A percentile compares a stretch with the other conserved stretches of the same genome.
These are phyloP conservation scores for Erpetoichthys calabaricus DNA, from an alignment of 2,797 vertebrate genomes.

Conservation along the genomic window DNA sequence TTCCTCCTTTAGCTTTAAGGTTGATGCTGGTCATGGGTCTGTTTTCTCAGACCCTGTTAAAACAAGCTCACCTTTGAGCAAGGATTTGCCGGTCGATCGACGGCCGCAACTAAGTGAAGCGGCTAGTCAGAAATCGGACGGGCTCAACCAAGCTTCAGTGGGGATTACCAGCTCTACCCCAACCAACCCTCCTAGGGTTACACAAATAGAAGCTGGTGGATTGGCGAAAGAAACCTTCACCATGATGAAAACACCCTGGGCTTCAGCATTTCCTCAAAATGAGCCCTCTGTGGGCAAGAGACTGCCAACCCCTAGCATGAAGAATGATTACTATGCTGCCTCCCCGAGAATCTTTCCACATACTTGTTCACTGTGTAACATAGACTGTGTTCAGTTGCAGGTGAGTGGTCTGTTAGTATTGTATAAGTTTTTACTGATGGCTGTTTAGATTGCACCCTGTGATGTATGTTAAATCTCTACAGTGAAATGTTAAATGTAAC, in stretches of 20 bases:
- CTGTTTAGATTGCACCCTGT: neutral
- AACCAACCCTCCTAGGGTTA: slow-evolving; percentile 15
- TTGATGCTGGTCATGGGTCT: no score
- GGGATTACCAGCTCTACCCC: slow-evolving; percentile 15
- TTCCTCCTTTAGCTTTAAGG: slow-evolving; percentile 4
- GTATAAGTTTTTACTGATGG: neutral
- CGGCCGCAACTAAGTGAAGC: no score
- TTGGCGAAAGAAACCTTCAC: slow-evolving; percentile 32
- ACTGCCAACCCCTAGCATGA: slow-evolving; percentile 68
- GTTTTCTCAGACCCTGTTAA: neutral
- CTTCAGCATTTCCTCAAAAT: slow-evolving; percentile 34
- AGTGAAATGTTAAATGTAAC: slow-evolving; percentile 31
- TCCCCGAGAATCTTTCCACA: slow-evolving; percentile 85
- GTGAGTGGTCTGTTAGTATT: slow-evolving; percentile 61
- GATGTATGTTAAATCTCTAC: neutral
- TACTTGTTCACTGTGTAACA: slow-evolving; percentile 89
- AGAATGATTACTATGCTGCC: slow-evolving; percentile 80
- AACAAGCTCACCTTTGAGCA: slow-evolving; percentile 6
- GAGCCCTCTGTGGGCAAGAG: slow-evolving; percentile 44
- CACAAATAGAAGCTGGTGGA: slow-evolving; percentile 12
- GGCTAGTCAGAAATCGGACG: no score
- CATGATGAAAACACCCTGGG: slow-evolving; percentile 43
- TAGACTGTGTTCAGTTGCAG: slow-evolving; percentile 79
- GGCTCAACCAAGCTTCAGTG: no score
- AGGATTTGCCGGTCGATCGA: slow-evolving; percentile 25